A percentile compares a stretch with the other conserved stretches of the same genome.
These are phyloP conservation scores for Drosophila elegans DNA, from an alignment of 1,140 invertebrate species.

Conservation along the genomic window DNA sequence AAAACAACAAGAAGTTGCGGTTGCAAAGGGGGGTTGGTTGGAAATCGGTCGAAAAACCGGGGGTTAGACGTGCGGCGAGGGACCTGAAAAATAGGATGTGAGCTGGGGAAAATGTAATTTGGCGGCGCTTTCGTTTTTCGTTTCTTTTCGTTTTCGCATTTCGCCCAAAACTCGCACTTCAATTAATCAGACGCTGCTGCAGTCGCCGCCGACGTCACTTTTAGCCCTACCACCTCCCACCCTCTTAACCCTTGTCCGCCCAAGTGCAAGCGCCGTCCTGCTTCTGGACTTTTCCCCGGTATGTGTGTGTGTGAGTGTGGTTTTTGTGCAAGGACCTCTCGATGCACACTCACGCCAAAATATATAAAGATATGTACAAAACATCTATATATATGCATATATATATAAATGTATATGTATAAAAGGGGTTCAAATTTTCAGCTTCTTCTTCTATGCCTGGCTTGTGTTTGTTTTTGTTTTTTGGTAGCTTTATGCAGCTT, in stretches of 20 bases:
- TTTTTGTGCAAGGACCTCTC: slow-evolving; percentile 45
- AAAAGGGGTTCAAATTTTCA: slow-evolving; percentile 51
- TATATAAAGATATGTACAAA: slow-evolving; percentile 15
- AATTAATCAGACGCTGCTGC: slow-evolving; percentile 79
- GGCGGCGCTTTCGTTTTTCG: slow-evolving; percentile 61
- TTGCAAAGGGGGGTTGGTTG: slow-evolving; percentile 2
- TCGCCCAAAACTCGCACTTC: slow-evolving; percentile 75
- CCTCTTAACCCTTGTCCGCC: slow-evolving; percentile 29
- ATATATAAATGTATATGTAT: slow-evolving; percentile 15
- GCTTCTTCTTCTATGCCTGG: slow-evolving; percentile 37
- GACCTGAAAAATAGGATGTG: slow-evolving; percentile 4
- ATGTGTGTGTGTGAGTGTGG: slow-evolving; percentile 15
- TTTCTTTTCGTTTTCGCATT: slow-evolving; percentile 51
- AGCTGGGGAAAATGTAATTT: slow-evolving; percentile 62
- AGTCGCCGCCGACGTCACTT: slow-evolving; percentile 30
- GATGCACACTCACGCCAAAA: slow-evolving; percentile 23
- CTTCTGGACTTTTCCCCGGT: slow-evolving; percentile 45
- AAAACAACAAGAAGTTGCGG: slow-evolving; percentile 52
- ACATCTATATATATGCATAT: slow-evolving; percentile 19
- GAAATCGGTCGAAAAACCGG: slow-evolving; percentile 3
- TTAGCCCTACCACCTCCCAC: background rate
- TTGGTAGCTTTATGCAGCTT: slow-evolving; percentile 31
- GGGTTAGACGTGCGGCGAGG: slow-evolving; percentile 2
- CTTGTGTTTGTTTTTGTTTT: slow-evolving; percentile 29
- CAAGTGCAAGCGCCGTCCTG: slow-evolving; percentile 50